Base-by-base conservation (phyloP, 2,888 invertebrate species). In the Mimas tiliae region DNA sequence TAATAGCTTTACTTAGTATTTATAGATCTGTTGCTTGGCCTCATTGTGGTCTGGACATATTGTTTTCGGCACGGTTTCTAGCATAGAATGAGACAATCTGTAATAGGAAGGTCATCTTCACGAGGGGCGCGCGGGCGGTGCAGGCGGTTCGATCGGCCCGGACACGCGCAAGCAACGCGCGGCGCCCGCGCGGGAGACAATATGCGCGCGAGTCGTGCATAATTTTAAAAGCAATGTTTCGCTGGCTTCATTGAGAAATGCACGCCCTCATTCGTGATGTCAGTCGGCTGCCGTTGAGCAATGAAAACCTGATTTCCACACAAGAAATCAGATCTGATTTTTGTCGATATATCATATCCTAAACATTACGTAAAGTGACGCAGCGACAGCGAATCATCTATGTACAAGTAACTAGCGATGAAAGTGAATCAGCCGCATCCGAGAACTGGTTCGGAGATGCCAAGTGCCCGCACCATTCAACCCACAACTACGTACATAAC, bases 181-280 rank as follows among this genome's bases (percentile, higher is more conserved):
- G 66, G 64, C 70, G 69, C 68, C 66, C 63, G 76, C 66, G 72
- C 70, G 72, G 78, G 79, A 79, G 81, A 89, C 85, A 88, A 87
- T 88, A 79, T 83, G 80, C 84, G 82, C 85, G 80, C 83, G 79
- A 87, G 83, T 90, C 90, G 91, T 92, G 89, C 87, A 89, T 91
- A 92, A 90, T 91, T 89, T 90, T 86, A 88, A 87, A 88, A 63
- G 86, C 88, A 89, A 89, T 79, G 85, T 92, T 93, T 91, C 91
- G 88, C 86, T 89, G 93, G 85, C 87, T 90, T 87, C 86, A 88
- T 93, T 92, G 91, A 88, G 92, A 90, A 91, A 93, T 84, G 84
- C 83, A 82, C 87, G 93, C 87, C 90, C 91, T 86, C 91, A 90
- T 91, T 92, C 89, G 89, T 90, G 91, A 87, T 89, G 89, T 86